Evolutionary conservation across 2,888 invertebrate species (phyloP), one percentile per base, ranked within the genome.

Genomic region (Aproaerema taeniolella): DNA sequence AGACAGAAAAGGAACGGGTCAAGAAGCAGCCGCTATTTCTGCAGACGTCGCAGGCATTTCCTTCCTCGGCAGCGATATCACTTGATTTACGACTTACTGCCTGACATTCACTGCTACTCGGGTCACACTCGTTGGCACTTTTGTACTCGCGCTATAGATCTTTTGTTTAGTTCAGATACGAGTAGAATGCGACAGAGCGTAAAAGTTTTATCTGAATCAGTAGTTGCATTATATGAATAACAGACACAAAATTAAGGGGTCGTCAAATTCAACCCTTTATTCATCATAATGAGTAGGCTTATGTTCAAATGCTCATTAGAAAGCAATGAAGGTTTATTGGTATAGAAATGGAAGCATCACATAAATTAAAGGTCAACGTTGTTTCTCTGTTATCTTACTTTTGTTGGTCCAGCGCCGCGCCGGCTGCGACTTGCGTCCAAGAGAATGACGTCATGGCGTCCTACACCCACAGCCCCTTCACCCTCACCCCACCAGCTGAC

Each of bases 51-150:
- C 52, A 56, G 49, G 36, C 56, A 53, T 53, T 64, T 64, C 61
- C 66, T 67, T 62, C 66, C 69, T 28, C 32, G 46, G 55, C 9
- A 9, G 58, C 60, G 63, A 65, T 72, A 69, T 63, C 62, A 55
- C 49, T 53, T 71, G 70, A 75, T 76, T 73, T 76, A 76, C 66
- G 67, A 62, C 46, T 52, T 49, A 49, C 44, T 35, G 24, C 13
- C 16, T 30, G 30, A 30, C 37, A 17, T 28, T 16, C 20, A 24
- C 39, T 20, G 7, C 28, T 2, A 28, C 24, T 34, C 13, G n/a
- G 14, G 14, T 3, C 25, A 34, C 26, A 26, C 8, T 8, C 20
- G 20, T 20, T 20, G 20, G 2, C 13, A 34, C 25, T 34, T 13
- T 35, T 35, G 15, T 11, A 16, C 28, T 28, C 16, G n/a, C n/a